A percentile compares a stretch with the other conserved stretches of the same genome.
Evolutionary conservation across 1,140 invertebrate genomes (phyloP).

Genomic region (Brachionus asplanchnoidis): DNA sequence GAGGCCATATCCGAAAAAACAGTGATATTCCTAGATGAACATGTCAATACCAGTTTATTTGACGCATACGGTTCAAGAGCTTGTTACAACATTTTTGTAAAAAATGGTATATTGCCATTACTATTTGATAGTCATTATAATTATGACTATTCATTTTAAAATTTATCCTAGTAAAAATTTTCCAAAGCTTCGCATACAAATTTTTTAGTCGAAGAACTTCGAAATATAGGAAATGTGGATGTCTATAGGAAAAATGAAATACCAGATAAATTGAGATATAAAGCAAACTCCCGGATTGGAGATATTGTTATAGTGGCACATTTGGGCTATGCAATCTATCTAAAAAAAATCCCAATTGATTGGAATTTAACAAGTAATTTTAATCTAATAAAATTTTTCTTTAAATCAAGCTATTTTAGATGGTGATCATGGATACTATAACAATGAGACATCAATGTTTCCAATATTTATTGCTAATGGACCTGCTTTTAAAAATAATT

Average conservation of each 20-base stretch:
- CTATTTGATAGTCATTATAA: neutral
- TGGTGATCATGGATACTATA: conserved; percentile 68
- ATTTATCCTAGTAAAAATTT: conserved; percentile 46
- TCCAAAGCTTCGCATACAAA: conserved; percentile 58
- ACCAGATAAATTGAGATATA: conserved; percentile 62
- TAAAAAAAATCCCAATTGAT: neutral
- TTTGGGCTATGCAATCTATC: conserved; percentile 31
- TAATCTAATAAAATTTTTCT: neutral
- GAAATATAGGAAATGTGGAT: conserved; percentile 57
- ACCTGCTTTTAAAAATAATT: conserved; percentile 62
- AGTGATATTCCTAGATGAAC: conserved; percentile 29
- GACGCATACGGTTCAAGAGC: conserved; percentile 26
- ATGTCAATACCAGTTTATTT: conserved; percentile 5
- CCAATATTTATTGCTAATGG: conserved; percentile 68
- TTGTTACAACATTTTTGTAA: conserved; percentile 33
- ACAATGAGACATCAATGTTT: conserved; percentile 62
- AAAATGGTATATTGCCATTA: neutral
- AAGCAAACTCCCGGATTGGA: conserved; percentile 60
- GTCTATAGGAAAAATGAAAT: conserved; percentile 63
- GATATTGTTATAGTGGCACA: conserved; percentile 44
- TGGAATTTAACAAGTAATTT: conserved; percentile 26
- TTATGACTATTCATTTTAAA: too few relatives aligned
- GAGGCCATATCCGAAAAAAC: neutral
- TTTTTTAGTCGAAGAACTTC: conserved; percentile 60
- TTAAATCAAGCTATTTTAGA: neutral